Conservation (phyloP, 2,888 invertebrate species). For the Papilio gigon region DNA sequence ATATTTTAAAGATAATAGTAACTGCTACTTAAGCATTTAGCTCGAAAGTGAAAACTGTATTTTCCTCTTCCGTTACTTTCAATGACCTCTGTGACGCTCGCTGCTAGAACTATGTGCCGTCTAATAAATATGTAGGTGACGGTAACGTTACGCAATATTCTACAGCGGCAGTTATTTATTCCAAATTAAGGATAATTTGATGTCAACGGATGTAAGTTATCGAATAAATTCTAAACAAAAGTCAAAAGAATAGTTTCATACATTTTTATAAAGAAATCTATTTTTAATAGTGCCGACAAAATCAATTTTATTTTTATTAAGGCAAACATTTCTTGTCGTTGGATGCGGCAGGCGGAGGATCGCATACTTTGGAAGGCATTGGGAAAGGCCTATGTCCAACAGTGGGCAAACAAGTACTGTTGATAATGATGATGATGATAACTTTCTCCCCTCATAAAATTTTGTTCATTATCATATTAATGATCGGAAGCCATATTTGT, state of each 20-base stretch:
- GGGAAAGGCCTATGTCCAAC: too few relatives aligned
- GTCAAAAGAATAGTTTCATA: neutral
- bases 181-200: conserved; percentile 22
- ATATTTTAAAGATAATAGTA: neutral
- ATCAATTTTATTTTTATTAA: too few relatives aligned
- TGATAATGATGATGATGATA: too few relatives aligned
- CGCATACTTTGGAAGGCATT: too few relatives aligned
- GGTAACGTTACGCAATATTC: conserved; percentile 28
- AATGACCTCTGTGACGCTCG: conserved; percentile 33
- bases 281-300: neutral
- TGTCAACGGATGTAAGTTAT: conserved; percentile 17
- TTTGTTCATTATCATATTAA: neutral
- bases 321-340: too few relatives aligned
- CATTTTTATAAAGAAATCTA: neutral
- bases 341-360: too few relatives aligned
- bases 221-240: neutral
- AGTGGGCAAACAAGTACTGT: too few relatives aligned
- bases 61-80: conserved; percentile 27
- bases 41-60: conserved; percentile 30
- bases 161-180: conserved; percentile 4
- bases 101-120: conserved; percentile 23
- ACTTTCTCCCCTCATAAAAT: neutral
- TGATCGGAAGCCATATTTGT: neutral
- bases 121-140: conserved; percentile 34
- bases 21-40: conserved; percentile 17